Evolutionary conservation across 2,797 vertebrate species (phyloP), one percentile per base, ranked within the genome.

Genomic region (Heliangelus exortis): DNA sequence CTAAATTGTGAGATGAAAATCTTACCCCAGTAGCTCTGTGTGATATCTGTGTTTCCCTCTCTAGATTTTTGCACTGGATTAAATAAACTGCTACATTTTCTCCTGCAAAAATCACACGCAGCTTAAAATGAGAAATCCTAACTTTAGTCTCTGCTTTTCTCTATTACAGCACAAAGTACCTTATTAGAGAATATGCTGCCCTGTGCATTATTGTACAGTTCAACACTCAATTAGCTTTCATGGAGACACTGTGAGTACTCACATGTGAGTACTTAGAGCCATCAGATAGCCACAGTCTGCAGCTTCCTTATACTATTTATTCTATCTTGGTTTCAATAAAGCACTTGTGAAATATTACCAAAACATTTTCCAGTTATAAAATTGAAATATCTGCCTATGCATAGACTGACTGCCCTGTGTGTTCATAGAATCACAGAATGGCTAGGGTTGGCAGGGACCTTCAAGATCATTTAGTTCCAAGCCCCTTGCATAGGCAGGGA

Each of bases 141-240:
- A 73, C 7, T 16, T 79, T 34, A 33, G 12, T 51, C 19, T 89
- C 58, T 67, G 9, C 29, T 94, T 72, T 61, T 34, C 65, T 71
- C 29, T 41, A 2, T 45, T 76, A 22, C n/a, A 82, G 26, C 36
- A 55, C 29, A 45, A 31, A 82, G 28, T n/a, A 66, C 28, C 18
- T 80, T 34, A 47, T 43, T 73, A 73, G 28, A 66, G 22, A 93
- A 69, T 31, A 45, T 53, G 39, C n/a, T 82, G 12, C 66, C 62
- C 81, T 3, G 0, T 50, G 47, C 20, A 10, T 55, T 75, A 0
- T 21, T 6, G 1, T 12, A 23, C 4, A 2, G 15, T 48, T 62
- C 29, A 28, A 17, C 25, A 5, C 29, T 74, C 58, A 41, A 36
- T 19, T 51, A 43, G 26, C 25, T 66, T 87, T 82, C 18, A 17